Evolutionary conservation across 1,140 invertebrate genomes (phyloP).

Genomic region (Dendroctonus ponderosae): DNA sequence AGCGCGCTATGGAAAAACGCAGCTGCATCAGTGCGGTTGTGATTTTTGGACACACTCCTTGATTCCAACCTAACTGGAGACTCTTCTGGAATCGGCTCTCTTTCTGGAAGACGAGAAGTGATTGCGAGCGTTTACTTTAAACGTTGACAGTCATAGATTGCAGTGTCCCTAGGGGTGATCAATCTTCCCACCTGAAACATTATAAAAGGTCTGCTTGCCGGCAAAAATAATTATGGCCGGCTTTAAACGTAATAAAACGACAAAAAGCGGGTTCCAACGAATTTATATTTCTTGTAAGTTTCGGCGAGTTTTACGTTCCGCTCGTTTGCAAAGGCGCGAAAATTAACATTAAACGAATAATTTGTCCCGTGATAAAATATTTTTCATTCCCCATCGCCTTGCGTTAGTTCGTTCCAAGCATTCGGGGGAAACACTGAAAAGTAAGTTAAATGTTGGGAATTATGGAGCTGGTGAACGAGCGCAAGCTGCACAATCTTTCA

Average conservation of each 20-base stretch:
- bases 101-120: conserved; percentile 32
- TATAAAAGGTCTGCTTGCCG: conserved; percentile 19
- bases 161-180: conserved; percentile 29
- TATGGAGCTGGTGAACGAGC: neutral
- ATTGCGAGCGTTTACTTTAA: conserved; percentile 36
- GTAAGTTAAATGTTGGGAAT: conserved; percentile 2
- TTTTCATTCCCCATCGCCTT: neutral
- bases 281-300: conserved; percentile 20
- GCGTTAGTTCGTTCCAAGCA: no score
- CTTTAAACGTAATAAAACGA: conserved; percentile 28
- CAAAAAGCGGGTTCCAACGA: conserved; percentile 14
- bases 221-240: conserved; percentile 27
- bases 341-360: conserved; percentile 6
- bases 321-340: conserved; percentile 1
- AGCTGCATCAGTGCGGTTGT: conserved; percentile 2
- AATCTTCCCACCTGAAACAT: conserved; percentile 32
- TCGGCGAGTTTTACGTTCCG: conserved; percentile 7
- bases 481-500: neutral
- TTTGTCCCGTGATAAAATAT: conserved; percentile 2
- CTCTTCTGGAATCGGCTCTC: conserved; percentile 22
- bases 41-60: conserved; percentile 1
- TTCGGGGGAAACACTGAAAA: neutral
- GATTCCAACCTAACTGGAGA: neutral
- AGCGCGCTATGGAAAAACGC: no score
- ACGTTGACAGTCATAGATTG: conserved; percentile 36